These are phyloP conservation scores for Dolomedes plantarius DNA, from an alignment of 2,888 invertebrate species.

Conservation along the genomic window DNA sequence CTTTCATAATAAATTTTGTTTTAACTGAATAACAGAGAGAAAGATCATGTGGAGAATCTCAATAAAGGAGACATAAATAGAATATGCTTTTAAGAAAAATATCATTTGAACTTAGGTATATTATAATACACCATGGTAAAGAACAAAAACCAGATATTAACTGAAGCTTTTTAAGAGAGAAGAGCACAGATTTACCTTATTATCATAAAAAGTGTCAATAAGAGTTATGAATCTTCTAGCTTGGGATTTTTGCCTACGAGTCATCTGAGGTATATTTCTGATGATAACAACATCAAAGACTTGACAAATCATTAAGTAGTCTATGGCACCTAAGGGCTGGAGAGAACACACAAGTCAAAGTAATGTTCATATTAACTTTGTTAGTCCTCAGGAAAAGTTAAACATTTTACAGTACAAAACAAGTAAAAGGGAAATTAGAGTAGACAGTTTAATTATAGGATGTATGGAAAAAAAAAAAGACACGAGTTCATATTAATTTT, in stretches of 20 bases:
- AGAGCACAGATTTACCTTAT: slow-evolving; percentile 86
- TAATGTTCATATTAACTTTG: slow-evolving; percentile 6
- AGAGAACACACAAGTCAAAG: slow-evolving; percentile 75
- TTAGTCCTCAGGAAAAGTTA: neutral
- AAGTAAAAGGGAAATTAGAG: no score
- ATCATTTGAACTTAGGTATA: no score
- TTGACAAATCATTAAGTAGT: slow-evolving; percentile 94
- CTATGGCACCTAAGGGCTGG: slow-evolving; percentile 93
- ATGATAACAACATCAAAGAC: slow-evolving; percentile 97
- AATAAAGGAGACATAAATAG: no score
- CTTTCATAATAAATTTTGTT: no score
- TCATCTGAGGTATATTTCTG: slow-evolving; percentile 90
- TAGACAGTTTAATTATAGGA: neutral
- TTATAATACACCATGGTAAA: no score
- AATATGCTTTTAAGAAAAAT: no score
- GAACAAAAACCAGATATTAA: no score
- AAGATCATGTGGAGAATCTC: no score
- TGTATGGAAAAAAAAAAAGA: no score
- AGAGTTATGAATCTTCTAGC: slow-evolving; percentile 95
- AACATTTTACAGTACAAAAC: neutral
- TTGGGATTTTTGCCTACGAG: slow-evolving; percentile 87
- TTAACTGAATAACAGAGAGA: no score
- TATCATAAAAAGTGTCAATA: slow-evolving; percentile 97
- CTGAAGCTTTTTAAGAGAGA: no score
- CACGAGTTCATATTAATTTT: no score